Evolutionary conservation across 2,888 invertebrate species (phyloP).

Genomic region (Spisula subtruncata): DNA sequence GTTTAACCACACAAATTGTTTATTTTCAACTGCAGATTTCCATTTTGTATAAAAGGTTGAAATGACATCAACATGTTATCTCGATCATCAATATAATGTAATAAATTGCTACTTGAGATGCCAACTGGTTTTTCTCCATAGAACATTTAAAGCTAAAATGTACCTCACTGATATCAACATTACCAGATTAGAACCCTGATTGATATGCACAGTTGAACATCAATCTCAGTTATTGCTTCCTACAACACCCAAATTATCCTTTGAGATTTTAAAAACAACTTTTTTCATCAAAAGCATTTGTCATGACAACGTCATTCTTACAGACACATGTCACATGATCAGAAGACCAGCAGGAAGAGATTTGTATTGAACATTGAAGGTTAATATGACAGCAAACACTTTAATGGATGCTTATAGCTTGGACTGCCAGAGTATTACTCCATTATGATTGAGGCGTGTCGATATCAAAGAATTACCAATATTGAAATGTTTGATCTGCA

Average conservation of each 20-base stretch:
- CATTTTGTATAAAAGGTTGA: too few species aligned
- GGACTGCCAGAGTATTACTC: not conserved
- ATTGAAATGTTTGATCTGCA: too few species aligned
- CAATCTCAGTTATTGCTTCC: not conserved
- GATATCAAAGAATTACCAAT: too few species aligned
- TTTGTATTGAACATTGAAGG: not conserved
- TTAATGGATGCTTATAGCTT: not conserved
- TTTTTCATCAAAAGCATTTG: not conserved
- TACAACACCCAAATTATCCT: not conserved
- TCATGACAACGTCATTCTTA: not conserved
- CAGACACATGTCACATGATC: conserved; percentile 16
- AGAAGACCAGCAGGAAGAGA: conserved; percentile 2
- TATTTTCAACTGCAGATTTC: too few species aligned
- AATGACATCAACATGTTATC: too few species aligned
- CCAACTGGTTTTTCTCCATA: too few species aligned
- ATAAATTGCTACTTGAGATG: too few species aligned
- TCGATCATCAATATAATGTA: too few species aligned
- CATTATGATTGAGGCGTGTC: not conserved
- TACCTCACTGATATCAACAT: not conserved
- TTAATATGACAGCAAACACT: not conserved
- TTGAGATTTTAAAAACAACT: not conserved
- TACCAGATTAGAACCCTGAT: conserved; percentile 3
- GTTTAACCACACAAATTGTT: too few species aligned
- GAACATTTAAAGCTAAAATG: not conserved
- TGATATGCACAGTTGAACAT: conserved; percentile 7